Evolutionary conservation across 2,888 invertebrate genomes (phyloP).

Genomic region (Hoplodrina blanda): DNA sequence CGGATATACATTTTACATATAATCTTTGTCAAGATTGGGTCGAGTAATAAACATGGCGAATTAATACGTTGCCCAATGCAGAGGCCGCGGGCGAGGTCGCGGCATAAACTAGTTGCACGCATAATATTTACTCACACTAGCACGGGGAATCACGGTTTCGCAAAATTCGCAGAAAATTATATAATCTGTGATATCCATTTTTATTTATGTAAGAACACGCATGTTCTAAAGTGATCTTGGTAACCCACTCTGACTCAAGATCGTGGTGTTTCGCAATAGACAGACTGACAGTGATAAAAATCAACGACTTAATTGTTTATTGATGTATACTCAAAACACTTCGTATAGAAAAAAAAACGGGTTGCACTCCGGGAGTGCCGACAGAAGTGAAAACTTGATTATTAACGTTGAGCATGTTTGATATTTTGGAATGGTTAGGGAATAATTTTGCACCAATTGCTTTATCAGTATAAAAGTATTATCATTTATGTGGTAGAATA

Average conservation of each 20-base stretch:
- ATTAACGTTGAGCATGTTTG: too few relatives aligned
- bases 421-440: too few relatives aligned
- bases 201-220: slow-evolving; percentile 34
- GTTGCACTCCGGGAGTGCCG: too few relatives aligned
- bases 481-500: too few relatives aligned
- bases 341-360: too few relatives aligned
- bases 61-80: slow-evolving; percentile 43
- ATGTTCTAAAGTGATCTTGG: neutral
- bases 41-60: slow-evolving; percentile 20
- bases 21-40: slow-evolving; percentile 33
- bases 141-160: slow-evolving; percentile 43
- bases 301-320: neutral
- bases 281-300: neutral
- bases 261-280: neutral
- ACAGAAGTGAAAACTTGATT: too few relatives aligned
- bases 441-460: too few relatives aligned
- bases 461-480: too few relatives aligned
- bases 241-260: neutral
- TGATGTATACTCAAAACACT: neutral
- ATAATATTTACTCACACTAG: slow-evolving; percentile 46
- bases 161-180: slow-evolving; percentile 48
- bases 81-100: slow-evolving; percentile 42
- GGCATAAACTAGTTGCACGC: slow-evolving; percentile 39
- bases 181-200: slow-evolving; percentile 37
- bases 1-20: slow-evolving; percentile 28